A percentile compares a stretch with the other conserved stretches of the same genome.
phyloP scores from a whole-genome alignment of 2,113 vertebrate genomes.

The Calypte anna region DNA sequence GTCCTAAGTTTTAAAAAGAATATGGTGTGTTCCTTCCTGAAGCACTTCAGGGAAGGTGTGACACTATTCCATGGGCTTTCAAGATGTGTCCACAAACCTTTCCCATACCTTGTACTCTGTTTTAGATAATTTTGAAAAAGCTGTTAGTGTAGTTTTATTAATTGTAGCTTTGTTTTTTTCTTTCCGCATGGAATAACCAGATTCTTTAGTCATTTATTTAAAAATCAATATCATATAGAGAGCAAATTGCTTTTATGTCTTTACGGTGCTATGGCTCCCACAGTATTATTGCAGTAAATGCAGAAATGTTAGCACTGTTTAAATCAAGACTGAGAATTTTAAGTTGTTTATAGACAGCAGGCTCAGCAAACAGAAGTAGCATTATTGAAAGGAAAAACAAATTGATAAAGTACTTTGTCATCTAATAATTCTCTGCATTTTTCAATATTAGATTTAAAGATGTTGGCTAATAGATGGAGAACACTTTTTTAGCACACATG shows the following conservation, averaged over 20 bases:
- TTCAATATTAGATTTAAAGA: constrained; percentile 21
- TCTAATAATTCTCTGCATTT: constrained; percentile 16
- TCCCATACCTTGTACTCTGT: background rate
- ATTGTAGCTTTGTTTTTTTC: constrained; percentile 17
- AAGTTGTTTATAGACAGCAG: background rate
- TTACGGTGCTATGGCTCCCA: background rate
- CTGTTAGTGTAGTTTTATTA: background rate
- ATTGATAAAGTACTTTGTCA: constrained; percentile 29
- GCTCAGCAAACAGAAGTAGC: constrained; percentile 1
- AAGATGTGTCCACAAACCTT: background rate
- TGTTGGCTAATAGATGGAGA: background rate
- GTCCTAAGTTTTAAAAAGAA: background rate
- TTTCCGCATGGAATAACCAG: constrained; percentile 16
- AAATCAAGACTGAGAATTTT: constrained; percentile 50
- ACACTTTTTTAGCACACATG: background rate
- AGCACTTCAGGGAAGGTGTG: background rate
- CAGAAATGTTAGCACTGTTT: constrained; percentile 49
- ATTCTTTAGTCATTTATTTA: constrained; percentile 64
- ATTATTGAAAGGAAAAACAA: background rate
- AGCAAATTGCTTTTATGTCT: constrained; percentile 63
- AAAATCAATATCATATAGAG: constrained; percentile 67
- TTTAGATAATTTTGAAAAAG: constrained; percentile 5
- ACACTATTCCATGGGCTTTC: background rate
- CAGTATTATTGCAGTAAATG: constrained; percentile 56
- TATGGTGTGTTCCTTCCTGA: background rate